Percentiles rank a stretch among this genome's conserved stretches.
These are phyloP conservation scores for Oxygymnocypris stewartii DNA, from an alignment of 2,113 vertebrate species.

Conservation along the genomic window DNA sequence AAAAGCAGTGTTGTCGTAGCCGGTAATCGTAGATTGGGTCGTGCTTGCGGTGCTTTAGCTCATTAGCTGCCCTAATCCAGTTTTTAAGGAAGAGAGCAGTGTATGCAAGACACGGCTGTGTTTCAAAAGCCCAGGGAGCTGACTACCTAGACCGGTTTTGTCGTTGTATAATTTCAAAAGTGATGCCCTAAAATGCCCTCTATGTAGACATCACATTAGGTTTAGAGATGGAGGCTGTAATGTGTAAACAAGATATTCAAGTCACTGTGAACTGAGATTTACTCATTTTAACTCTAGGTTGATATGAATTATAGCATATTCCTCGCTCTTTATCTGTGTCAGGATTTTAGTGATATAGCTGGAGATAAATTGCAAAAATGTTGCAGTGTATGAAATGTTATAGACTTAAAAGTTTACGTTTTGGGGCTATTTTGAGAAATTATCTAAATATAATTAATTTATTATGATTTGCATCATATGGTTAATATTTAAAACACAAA, in stretches of 20 bases:
- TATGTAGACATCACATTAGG: neutral
- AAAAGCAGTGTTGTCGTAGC: neutral
- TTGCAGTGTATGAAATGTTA: neutral
- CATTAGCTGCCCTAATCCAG: slow-evolving; percentile 28
- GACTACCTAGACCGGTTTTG: neutral
- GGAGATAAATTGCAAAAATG: neutral
- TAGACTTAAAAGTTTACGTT: neutral
- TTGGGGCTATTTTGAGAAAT: neutral
- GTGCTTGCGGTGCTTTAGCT: slow-evolving; percentile 7
- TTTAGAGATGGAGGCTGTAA: neutral
- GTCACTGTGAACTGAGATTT: neutral
- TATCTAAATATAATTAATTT: neutral
- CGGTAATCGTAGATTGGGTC: neutral
- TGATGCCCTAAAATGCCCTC: neutral
- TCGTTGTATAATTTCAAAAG: neutral
- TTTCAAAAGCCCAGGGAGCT: neutral
- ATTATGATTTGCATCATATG: neutral
- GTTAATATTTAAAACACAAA: neutral
- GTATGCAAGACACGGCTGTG: slow-evolving; percentile 7
- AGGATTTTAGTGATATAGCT: neutral
- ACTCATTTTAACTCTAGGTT: neutral
- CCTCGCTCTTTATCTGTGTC: neutral
- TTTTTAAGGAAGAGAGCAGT: slow-evolving; percentile 30
- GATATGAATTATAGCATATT: neutral
- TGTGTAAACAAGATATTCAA: slow-evolving; percentile 15